Percentiles rank a stretch among this genome's conserved stretches.
phyloP scores from a whole-genome alignment of 2,888 invertebrate genomes.

The Polia nebulosa region DNA sequence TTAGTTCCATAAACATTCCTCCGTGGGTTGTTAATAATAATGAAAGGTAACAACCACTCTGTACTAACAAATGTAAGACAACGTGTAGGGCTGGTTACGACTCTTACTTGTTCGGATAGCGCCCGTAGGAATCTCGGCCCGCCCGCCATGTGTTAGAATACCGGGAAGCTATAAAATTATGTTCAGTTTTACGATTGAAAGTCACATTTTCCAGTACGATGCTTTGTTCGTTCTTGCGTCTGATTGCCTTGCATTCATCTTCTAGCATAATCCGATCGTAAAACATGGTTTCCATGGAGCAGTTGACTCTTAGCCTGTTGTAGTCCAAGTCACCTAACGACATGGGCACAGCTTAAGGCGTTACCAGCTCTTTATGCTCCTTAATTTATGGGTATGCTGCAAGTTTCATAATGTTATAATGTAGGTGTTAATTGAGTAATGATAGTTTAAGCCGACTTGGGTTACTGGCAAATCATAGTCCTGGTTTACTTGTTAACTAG shows the following conservation, averaged over 20 bases:
- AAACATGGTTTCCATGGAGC: conserved; percentile 81
- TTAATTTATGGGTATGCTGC: conserved; percentile 38
- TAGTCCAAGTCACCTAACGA: conserved; percentile 64
- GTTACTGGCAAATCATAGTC: not conserved
- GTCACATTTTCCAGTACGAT: conserved; percentile 87
- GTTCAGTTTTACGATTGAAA: conserved; percentile 87
- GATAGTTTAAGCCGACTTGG: conserved; percentile 6
- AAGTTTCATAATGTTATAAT: conserved; percentile 38
- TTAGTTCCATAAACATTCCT: conserved; percentile 77
- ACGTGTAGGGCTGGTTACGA: conserved; percentile 74
- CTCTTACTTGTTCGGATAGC: conserved; percentile 76
- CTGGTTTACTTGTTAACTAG: not conserved
- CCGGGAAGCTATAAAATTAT: conserved; percentile 86
- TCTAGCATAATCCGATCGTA: conserved; percentile 87
- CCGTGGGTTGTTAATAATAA: conserved; percentile 77
- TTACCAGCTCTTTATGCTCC: conserved; percentile 53
- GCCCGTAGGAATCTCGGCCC: conserved; percentile 75
- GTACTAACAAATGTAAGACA: conserved; percentile 73
- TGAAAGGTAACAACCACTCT: conserved; percentile 74
- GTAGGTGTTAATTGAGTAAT: conserved; percentile 40
- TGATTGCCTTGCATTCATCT: conserved; percentile 88
- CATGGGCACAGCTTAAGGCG: conserved; percentile 48
- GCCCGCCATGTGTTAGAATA: conserved; percentile 79
- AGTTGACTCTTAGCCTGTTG: conserved; percentile 68
- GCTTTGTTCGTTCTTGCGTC: conserved; percentile 85